Evolutionary conservation across 2,113 vertebrate species (phyloP), one percentile per base, ranked within the genome.

Genomic region (Arvicanthis niloticus): DNA sequence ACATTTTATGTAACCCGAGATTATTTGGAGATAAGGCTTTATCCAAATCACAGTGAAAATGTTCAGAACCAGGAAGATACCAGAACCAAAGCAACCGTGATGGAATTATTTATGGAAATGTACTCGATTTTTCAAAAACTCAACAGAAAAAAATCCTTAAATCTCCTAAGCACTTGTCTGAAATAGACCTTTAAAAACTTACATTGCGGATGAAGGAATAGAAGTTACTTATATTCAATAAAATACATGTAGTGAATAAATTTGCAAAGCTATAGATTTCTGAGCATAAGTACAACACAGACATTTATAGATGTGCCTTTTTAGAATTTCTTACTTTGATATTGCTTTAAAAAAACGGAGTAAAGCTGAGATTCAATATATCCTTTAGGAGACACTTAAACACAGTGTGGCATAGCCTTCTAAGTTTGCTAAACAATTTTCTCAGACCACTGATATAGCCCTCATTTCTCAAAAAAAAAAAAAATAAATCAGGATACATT

Each of bases 361-460:
- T 86, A 85, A 95, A 92, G 51, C 2, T 88, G 26, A 34, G 12
- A 88, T 13, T 96, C 80, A 81, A 53, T 91, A 81, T 78, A 94
- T 53, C 86, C 88, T 89, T 60, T 42, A 91, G 45, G 62, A 89
- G 45, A 87, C 60, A 89, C 91, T 94, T 78, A 95, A 97, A 87
- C 16, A 93, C 62, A 94, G 29, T 45, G 78, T 90, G 40, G 9
- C 13, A 3, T 22, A 75, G 40, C 10, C 92, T 96, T 89, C 9
- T 45, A 95, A 67, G 93, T 93, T 93, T 88, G 53, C 62, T 96
- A 78, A 96, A 90, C 56, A 88, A 72, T 80, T 95, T 94, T 56
- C 24, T 48, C 26, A 65, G 42, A 8, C 17, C 78, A 51, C 85
- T 91, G 76, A 76, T 93, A 89, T n/a, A 87, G 82, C 8, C 4